Base-by-base conservation (phyloP, 2,888 invertebrate genomes). In the Eupithecia tripunctaria region DNA sequence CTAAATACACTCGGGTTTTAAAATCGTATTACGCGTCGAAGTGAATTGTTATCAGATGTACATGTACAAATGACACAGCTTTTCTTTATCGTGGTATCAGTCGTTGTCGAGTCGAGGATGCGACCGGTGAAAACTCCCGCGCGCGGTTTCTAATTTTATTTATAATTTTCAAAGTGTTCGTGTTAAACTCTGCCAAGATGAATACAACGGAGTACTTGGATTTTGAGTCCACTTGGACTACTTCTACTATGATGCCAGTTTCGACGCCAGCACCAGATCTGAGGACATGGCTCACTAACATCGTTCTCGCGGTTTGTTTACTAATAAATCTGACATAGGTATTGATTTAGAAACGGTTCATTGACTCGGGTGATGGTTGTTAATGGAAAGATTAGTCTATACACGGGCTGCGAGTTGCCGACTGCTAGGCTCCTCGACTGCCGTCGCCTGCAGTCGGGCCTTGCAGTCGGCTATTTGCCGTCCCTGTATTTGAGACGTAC, bases 301-400 rank as follows among this genome's bases (percentile, higher is more conserved):
- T 90, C 64, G 82, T 93, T 41, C 64, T 91, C 76, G 82, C 92
- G 93, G 93, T 93, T 83, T 79, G 91, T 87, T 81, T 80, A 78
- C 71, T 62, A 74, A 72, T 75, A 75, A 65, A 67, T 47, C 73
- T 74, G 68, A 72, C 56, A 60, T 65, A n/a, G n/a, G n/a, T n/a
- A 38, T 70, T 4, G 25, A 64, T 68, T 65, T 59, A 62, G 66
- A 56, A 71, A 67, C 7, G 60, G 67, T 68, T 73, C 65, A 70
- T 47, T 70, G 59, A 60, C 68, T n/a, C n/a, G 10, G 38, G 63
- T 27, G 56, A 68, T 67, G 32, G n/a, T 64, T 18, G 63, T 47
- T 67, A 18, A 63, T 70, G 59, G 64, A 27, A 25, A 47, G 51
- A 74, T 71, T 74, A 68, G 51, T 62, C 62, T 71, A 59, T 63